Conservation (phyloP, 1,140 invertebrate species). For the Yoshiicerus persimilis region DNA sequence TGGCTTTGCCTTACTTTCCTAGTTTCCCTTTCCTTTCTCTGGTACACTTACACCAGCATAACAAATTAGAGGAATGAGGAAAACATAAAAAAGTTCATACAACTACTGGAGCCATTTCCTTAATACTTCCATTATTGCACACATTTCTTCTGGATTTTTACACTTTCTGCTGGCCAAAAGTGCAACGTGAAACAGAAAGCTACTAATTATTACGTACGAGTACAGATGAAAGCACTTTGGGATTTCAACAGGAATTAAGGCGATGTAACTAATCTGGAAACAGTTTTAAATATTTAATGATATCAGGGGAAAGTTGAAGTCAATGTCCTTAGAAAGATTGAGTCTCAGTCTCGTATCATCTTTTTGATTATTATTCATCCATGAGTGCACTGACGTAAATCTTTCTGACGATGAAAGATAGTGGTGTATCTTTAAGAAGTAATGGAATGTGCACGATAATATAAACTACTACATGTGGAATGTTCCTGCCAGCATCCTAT, state of each 20-base stretch:
- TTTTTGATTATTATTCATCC: neutral
- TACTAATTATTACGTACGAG: too few relatives aligned
- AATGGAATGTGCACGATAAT: too few relatives aligned
- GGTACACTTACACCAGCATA: too few relatives aligned
- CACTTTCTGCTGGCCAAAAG: too few relatives aligned
- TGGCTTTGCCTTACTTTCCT: neutral
- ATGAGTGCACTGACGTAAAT: neutral
- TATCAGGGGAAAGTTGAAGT: neutral
- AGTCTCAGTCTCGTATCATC: neutral
- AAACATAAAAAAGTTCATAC: neutral
- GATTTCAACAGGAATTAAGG: too few relatives aligned
- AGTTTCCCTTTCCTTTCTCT: neutral
- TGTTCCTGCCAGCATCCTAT: too few relatives aligned
- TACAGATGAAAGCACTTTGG: too few relatives aligned
- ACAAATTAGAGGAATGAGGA: too few relatives aligned
- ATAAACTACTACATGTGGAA: too few relatives aligned
- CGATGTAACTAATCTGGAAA: too few relatives aligned
- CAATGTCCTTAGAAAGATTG: neutral
- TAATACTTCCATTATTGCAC: neutral
- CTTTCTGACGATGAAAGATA: neutral
- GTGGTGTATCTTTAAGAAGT: neutral
- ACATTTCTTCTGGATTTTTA: neutral
- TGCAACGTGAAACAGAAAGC: too few relatives aligned
- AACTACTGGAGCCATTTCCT: neutral
- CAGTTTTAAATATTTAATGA: too few relatives aligned